Base-by-base conservation (phyloP, 2,113 vertebrate species). In the Myotis lucifugus region DNA sequence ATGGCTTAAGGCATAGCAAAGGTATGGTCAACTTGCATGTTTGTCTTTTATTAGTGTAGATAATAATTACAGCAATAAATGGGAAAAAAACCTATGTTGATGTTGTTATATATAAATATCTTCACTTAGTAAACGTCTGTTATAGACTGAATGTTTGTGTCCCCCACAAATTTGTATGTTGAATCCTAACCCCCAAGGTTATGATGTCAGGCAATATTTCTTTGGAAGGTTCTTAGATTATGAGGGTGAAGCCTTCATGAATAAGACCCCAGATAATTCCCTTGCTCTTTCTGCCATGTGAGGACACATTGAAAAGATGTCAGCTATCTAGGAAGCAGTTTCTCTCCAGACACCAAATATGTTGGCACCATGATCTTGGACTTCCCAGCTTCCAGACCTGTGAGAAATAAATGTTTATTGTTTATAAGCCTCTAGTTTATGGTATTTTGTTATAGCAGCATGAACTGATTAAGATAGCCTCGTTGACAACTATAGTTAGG, bases 31-130 rank as follows among this genome's bases (percentile, higher is more conserved):
- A 42, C 6, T 42, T 42, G 40, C 40, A 42, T 42, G 40, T 42
- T 6, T 42, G 40, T 42, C 40, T 42, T 42, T 42, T 42, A 42
- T 42, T 42, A 42, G 6, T 42, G 40, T 42, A 42, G 40, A 50
- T 94, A 37, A 76, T 67, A 76, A 18, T 83, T 76, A 70, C 15
- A 52, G 52, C n/a, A 90, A 69, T 54, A 91, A 67, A 34, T 19
- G 67, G 69, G 2, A 21, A 89, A 37, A 69, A 76, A 46, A 90
- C 72, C 11, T 7, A 73, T 66, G 56, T 3, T 94, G 70, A 66
- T 93, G 19, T 52, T 93, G 46, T 93, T 89, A 77, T 83, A 66
- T 18, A 72, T 73, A 83, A 94, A 79, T 70, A 12, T 46, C 17
- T 94, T 93, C 82, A 81, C 18, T 59, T 92, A 32, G 54, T 52